phyloP scores from a whole-genome alignment of 2,797 vertebrate genomes.

The Amniataba percoides region DNA sequence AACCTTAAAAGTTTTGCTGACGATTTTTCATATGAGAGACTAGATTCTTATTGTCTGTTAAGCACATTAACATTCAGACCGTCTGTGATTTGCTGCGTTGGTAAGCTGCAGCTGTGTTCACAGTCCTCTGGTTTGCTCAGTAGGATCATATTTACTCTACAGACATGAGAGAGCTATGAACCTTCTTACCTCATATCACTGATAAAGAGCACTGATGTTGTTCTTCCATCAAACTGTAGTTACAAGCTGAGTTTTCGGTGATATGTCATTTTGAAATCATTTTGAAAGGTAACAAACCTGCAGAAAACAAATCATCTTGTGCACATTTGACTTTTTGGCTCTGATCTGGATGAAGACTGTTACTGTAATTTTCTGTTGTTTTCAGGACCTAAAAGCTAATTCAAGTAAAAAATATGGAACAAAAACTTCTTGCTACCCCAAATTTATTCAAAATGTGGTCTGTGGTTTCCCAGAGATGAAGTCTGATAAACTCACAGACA shows the following conservation, averaged over 20 bases:
- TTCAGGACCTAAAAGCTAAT: too few relatives aligned
- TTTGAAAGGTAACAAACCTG: not conserved
- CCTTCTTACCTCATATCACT: not conserved
- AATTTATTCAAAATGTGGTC: not conserved
- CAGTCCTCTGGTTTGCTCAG: not conserved
- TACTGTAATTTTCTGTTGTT: constrained; percentile 70
- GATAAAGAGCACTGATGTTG: not conserved
- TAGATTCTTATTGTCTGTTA: too few relatives aligned
- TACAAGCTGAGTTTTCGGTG: constrained; percentile 12
- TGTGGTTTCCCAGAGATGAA: not conserved
- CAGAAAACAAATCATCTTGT: constrained; percentile 34
- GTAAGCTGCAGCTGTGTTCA: too few relatives aligned
- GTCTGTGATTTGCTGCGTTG: too few relatives aligned
- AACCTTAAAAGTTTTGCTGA: too few relatives aligned
- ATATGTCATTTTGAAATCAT: constrained; percentile 8
- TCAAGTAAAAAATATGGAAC: not conserved
- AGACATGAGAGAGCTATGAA: not conserved
- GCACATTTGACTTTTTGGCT: constrained; percentile 61
- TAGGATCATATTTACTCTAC: not conserved
- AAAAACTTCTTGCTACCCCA: too few relatives aligned
- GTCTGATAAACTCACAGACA: not conserved
- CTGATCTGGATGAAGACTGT: constrained; percentile 32
- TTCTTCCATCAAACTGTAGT: not conserved
- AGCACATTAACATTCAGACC: too few relatives aligned
- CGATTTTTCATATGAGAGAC: too few relatives aligned